Conservation (phyloP, 2,113 vertebrate genomes). For the Brachypodius melanocephalos region DNA sequence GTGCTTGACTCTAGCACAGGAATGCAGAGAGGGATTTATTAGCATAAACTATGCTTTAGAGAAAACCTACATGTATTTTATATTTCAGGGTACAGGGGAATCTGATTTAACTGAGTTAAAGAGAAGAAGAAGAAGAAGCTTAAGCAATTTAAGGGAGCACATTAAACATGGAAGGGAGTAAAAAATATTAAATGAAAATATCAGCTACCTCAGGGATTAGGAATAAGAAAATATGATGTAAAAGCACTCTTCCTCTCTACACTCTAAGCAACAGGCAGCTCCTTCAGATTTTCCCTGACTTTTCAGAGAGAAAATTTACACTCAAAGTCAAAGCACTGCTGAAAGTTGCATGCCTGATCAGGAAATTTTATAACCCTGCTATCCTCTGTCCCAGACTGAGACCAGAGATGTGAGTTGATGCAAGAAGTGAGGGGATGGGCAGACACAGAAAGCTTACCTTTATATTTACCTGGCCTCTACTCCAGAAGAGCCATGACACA, state of each 20-base stretch:
- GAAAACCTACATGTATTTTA: slow-evolving; percentile 52
- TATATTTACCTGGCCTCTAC: not conserved
- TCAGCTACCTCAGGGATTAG: not conserved
- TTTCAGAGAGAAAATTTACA: not conserved
- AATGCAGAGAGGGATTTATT: slow-evolving; percentile 66
- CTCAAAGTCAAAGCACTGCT: not conserved
- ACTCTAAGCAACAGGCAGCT: not conserved
- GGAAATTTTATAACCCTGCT: not conserved
- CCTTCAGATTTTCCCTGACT: not conserved
- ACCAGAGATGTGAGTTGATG: not conserved
- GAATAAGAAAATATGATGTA: not conserved
- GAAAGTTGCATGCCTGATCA: not conserved
- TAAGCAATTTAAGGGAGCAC: not conserved
- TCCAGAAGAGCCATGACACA: not conserved
- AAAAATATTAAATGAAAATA: not conserved
- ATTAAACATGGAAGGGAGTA: not conserved
- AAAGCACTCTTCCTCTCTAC: not conserved
- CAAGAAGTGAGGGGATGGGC: not conserved
- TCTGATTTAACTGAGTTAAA: slow-evolving; percentile 37
- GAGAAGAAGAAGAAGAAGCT: slow-evolving; percentile 18
- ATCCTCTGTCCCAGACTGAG: not conserved
- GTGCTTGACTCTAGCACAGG: slow-evolving; percentile 56
- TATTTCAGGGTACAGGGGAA: slow-evolving; percentile 33
- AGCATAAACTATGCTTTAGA: slow-evolving; percentile 65
- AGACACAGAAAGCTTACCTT: not conserved